Conservation (phyloP, 2,888 invertebrate species). For the Diplolepis rosae region DNA sequence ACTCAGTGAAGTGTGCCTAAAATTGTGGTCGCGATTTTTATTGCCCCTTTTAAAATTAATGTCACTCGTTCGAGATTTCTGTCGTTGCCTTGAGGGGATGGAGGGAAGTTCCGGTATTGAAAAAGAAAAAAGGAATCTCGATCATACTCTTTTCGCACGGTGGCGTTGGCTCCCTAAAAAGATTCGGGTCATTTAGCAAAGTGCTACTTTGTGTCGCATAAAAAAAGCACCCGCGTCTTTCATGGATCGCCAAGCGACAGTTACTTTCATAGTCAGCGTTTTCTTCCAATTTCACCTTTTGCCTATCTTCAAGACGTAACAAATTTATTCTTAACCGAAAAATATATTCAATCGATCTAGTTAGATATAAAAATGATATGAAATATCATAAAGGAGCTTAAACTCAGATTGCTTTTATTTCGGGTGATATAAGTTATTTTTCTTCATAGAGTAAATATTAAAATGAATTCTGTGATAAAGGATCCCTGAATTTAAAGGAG, state of each 20-base stretch:
- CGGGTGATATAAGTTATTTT: no score
- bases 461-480: no score
- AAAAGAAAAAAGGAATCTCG: constrained; percentile 51
- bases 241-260: constrained; percentile 53
- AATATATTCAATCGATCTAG: background rate
- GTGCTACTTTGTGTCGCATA: constrained; percentile 73
- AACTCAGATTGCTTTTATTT: no score
- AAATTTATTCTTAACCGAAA: background rate
- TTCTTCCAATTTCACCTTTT: constrained; percentile 54
- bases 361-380: no score
- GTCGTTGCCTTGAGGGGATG: constrained; percentile 23
- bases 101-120: constrained; percentile 41
- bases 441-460: no score
- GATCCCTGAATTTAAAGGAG: no score
- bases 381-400: no score
- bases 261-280: constrained; percentile 68
- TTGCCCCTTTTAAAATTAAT: constrained; percentile 52
- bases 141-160: constrained; percentile 46
- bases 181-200: constrained; percentile 73
- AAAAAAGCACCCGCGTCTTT: constrained; percentile 66
- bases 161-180: constrained; percentile 59
- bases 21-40: constrained; percentile 39
- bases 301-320: constrained; percentile 40
- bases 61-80: constrained; percentile 48
- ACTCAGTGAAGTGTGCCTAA: constrained; percentile 3